phyloP scores from a whole-genome alignment of 2,888 invertebrate genomes.

The Crocallis elinguaria region DNA sequence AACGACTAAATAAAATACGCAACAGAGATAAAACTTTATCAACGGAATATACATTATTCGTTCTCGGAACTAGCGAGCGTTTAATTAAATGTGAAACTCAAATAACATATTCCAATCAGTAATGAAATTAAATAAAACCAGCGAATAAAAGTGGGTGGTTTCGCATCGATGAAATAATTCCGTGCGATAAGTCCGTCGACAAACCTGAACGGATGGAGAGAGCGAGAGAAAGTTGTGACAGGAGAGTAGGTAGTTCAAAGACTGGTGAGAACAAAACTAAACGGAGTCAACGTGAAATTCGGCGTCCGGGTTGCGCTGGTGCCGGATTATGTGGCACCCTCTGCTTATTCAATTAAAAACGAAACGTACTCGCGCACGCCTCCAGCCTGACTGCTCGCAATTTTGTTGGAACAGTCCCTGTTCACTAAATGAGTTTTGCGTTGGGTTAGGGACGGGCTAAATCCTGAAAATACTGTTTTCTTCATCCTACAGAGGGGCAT shows the following conservation, averaged over 20 bases:
- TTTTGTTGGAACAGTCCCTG: conserved; percentile 55
- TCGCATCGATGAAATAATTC: conserved; percentile 20
- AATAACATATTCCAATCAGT: conserved; percentile 48
- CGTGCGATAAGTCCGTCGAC: conserved; percentile 21
- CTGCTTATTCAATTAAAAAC: conserved; percentile 75
- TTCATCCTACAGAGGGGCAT: not conserved
- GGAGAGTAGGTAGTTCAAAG: conserved; percentile 50
- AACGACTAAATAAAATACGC: conserved; percentile 70
- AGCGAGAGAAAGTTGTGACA: conserved; percentile 48
- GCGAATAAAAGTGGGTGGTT: conserved; percentile 15
- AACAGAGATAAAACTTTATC: conserved; percentile 67
- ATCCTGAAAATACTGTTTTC: conserved; percentile 12
- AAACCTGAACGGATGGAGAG: conserved; percentile 26
- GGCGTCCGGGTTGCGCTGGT: conserved; percentile 57
- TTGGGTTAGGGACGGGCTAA: conserved; percentile 24
- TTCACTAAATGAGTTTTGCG: conserved; percentile 59
- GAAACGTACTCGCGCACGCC: conserved; percentile 59
- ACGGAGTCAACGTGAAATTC: conserved; percentile 59
- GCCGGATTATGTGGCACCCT: conserved; percentile 69
- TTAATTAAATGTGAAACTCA: conserved; percentile 60
- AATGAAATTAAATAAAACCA: conserved; percentile 37
- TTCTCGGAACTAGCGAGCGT: conserved; percentile 50
- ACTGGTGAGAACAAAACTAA: conserved; percentile 61
- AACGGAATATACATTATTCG: conserved; percentile 65
- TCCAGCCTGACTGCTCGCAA: conserved; percentile 55